Percentiles rank a stretch among this genome's conserved stretches.
phyloP scores from a whole-genome alignment of 2,113 vertebrate species.

The Recurvirostra avosetta region DNA sequence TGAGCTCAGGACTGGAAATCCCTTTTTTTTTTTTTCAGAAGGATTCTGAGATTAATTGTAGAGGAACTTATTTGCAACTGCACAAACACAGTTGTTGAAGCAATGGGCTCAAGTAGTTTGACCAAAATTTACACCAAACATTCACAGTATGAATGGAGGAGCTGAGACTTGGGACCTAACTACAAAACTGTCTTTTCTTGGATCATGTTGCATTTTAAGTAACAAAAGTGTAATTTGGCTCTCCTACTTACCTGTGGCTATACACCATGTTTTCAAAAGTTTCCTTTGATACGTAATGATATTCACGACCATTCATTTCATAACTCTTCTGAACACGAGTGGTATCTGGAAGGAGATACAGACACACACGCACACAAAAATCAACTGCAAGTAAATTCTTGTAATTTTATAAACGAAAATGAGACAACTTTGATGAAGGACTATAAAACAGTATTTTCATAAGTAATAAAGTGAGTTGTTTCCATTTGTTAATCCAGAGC shows the following conservation, averaged over 20 bases:
- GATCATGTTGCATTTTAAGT: background rate
- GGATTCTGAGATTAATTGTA: background rate
- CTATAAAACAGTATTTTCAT: background rate
- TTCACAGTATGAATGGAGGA: background rate
- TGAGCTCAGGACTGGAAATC: background rate
- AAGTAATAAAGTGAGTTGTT: background rate
- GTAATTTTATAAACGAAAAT: background rate
- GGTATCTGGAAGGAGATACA: slow-evolving; percentile 78
- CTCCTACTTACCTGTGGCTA: slow-evolving; percentile 80
- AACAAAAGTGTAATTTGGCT: background rate
- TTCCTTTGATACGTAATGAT: slow-evolving; percentile 89
- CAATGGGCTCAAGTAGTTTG: background rate
- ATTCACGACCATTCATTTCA: slow-evolving; percentile 90
- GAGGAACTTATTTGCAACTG: background rate
- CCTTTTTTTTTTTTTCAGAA: background rate
- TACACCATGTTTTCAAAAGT: slow-evolving; percentile 89
- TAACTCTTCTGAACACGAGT: slow-evolving; percentile 86
- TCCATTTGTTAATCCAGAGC: background rate
- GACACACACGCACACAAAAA: background rate
- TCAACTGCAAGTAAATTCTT: background rate
- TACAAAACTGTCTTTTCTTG: background rate
- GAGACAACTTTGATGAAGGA: background rate
- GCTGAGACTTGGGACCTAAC: background rate
- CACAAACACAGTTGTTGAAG: background rate
- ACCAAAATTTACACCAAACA: background rate